Evolutionary conservation across 2,113 vertebrate genomes (phyloP), one percentile per base, ranked within the genome.

Genomic region (Genyomyrus donnyi): DNA sequence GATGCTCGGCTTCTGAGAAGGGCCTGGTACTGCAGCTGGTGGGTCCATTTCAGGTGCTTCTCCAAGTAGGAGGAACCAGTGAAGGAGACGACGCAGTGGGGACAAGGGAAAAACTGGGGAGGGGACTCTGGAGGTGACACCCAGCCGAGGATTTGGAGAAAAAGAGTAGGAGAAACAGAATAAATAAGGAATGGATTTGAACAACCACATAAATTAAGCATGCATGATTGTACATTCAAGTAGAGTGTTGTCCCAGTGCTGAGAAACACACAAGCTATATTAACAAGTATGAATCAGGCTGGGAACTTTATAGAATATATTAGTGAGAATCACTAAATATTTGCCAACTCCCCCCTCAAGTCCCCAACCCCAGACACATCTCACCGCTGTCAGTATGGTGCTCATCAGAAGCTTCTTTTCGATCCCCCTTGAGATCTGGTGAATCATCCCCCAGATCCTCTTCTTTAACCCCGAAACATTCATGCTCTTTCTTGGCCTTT

Each of bases 21-120:
- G 10, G 93, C 94, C 0, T 95, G 94, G 91, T 96, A 96, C 74
- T 95, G 91, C 91, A 94, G 94, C 91, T 95, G 95, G 93, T 96
- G 96, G 85, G 95, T 95, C 95, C 96, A 96, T 91, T 96, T 96
- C 17, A 96, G 91, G 15, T 96, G 96, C 85, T 96, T 96, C 92
- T 96, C 95, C 90, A 96, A 90, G 93, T 95, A 96, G 1, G 95
- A 94, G 84, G 91, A 85, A 90, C 94, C 92, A 17, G 95, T 96
- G 77, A 96, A 96, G 91, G 96, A 96, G 90, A 96, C 91, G 3
- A 91, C 91, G 90, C 96, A 96, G 92, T 96, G 95, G 31, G 95
- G 93, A 89, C 96, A 96, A 2, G 95, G 94, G 89, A 94, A 95
- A 90, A 95, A 93, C 27, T 93, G 90, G 13, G 93, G 92, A 0